Conservation (phyloP, 1,140 invertebrate genomes). For the Phortica variegata region DNA sequence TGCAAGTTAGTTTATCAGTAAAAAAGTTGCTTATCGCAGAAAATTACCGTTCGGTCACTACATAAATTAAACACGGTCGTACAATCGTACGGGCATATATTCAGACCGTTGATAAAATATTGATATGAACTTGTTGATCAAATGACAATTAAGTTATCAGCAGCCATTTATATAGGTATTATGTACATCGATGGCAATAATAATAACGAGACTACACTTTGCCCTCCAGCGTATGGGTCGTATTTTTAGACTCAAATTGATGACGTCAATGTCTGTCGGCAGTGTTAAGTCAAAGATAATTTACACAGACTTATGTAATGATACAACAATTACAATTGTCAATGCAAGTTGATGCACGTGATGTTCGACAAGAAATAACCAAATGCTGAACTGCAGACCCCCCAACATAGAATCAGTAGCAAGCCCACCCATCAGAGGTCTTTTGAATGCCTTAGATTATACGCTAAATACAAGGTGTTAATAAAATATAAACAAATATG, state of each 20-base stretch:
- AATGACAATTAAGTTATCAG: slow-evolving; percentile 9
- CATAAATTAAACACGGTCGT: slow-evolving; percentile 34
- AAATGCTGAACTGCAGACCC: no score
- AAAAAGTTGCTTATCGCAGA: slow-evolving; percentile 27
- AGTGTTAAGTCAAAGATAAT: no score
- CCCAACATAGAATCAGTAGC: no score
- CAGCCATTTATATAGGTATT: neutral
- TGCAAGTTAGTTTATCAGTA: neutral
- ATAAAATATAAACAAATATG: slow-evolving; percentile 13
- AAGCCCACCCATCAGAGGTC: no score
- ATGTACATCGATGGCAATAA: neutral
- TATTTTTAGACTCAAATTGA: neutral
- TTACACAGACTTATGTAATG: no score
- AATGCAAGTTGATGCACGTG: no score
- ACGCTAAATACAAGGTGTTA: no score
- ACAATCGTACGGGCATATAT: slow-evolving; percentile 11
- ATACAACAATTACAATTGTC: no score
- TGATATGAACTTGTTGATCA: neutral
- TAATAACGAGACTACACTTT: neutral
- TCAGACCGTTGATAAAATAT: slow-evolving; percentile 12
- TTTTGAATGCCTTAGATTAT: no score
- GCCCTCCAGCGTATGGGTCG: neutral
- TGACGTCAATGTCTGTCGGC: slow-evolving; percentile 10
- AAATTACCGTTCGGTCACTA: neutral
- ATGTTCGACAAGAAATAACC: no score